Evolutionary conservation across 1,140 invertebrate species (phyloP), one percentile per base, ranked within the genome.

Genomic region (Drosophila aff.): DNA sequence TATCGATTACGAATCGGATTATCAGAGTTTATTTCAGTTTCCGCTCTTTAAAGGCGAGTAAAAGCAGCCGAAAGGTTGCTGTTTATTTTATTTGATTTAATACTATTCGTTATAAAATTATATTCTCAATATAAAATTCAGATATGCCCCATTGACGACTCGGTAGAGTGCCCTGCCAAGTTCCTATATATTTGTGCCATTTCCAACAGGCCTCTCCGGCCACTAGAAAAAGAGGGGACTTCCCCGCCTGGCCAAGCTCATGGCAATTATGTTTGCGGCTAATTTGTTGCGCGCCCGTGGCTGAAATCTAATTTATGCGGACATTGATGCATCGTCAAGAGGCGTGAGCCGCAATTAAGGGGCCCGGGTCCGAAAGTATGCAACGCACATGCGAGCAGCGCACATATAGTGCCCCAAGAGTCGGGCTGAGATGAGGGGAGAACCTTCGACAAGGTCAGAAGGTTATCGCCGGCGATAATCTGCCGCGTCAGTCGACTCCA

Each of bases 261-360:
- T 64, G 73, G 73, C 50, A 76, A 76, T 76, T 76, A 76, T 75
- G 71, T 76, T 75, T 76, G 69, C 71, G 73, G 73, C 71, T 74
- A 76, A 65, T 76, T 76, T 76, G 73, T 58, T 55, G 8, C 31
- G 31, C 31, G 8, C 31, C 31, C 31, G 31, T 31, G 43, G 28
- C 49, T 26, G 18, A 55, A 75, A 75, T 75, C 31, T 53, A 64
- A 76, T 76, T 57, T 76, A 65, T 75, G 68, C 72, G 52, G 73
- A 76, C 74, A 76, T 77, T 77, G 74, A 77, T 73, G 66, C 69
- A 73, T 73, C 53, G 67, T 46, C 53, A 41, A 18, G 67, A 23
- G 36, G 38, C 69, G 49, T 72, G 69, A 26, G 64, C 47, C 33
- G 41, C 55, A 41, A 62, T 63, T 74, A 47, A 47, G 18, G 18